A percentile compares a stretch with the other conserved stretches of the same genome.
phyloP scores from a whole-genome alignment of 1,140 invertebrate genomes.

The Mylabris phalerata region DNA sequence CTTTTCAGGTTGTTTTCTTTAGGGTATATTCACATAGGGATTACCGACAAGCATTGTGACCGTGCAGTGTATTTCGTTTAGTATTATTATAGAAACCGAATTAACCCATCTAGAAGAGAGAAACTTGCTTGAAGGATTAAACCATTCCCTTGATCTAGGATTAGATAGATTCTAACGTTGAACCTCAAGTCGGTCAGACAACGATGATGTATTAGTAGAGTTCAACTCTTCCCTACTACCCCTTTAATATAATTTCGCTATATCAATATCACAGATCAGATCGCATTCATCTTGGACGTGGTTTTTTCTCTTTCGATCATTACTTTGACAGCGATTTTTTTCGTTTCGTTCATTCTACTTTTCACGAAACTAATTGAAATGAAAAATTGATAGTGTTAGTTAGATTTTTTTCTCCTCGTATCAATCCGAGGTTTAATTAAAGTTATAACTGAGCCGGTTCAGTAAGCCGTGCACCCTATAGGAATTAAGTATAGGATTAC shows the following conservation, averaged over 20 bases:
- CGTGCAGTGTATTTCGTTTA: slow-evolving; percentile 15
- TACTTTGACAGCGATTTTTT: not conserved
- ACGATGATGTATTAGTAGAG: slow-evolving; percentile 18
- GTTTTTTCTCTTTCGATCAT: no score
- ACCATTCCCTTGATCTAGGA: slow-evolving; percentile 33
- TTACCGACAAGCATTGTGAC: slow-evolving; percentile 26
- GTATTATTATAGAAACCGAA: slow-evolving; percentile 28
- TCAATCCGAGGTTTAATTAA: slow-evolving; percentile 30
- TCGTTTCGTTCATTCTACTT: not conserved
- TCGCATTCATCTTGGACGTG: not conserved
- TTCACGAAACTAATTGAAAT: not conserved
- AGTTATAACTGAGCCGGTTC: slow-evolving; percentile 25
- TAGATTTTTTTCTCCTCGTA: slow-evolving; percentile 15
- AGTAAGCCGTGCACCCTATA: slow-evolving; percentile 23
- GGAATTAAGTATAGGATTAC: slow-evolving; percentile 30
- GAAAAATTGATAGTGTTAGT: not conserved
- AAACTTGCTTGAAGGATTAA: slow-evolving; percentile 31
- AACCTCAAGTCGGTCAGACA: slow-evolving; percentile 24
- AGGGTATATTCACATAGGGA: slow-evolving; percentile 22
- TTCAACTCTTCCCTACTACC: slow-evolving; percentile 1
- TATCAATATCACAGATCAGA: slow-evolving; percentile 12
- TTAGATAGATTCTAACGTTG: slow-evolving; percentile 30
- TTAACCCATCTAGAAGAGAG: slow-evolving; percentile 27
- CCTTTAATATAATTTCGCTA: slow-evolving; percentile 10
- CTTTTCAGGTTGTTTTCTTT: slow-evolving; percentile 28